Evolutionary conservation across 2,888 invertebrate species (phyloP), one percentile per base, ranked within the genome.

Genomic region (Syrphus vitripennis): DNA sequence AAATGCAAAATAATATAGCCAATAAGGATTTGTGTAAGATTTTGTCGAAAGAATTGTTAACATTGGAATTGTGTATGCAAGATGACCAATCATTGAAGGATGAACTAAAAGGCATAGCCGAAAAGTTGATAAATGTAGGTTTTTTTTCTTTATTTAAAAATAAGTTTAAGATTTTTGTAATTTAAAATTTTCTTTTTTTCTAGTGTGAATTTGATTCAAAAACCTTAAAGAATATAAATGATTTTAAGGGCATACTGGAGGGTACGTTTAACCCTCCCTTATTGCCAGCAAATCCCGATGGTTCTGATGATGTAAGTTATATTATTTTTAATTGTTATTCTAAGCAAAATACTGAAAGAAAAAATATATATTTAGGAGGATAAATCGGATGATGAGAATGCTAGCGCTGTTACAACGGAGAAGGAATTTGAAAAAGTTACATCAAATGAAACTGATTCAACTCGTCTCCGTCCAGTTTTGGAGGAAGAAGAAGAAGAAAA

Each of bases 11-110:
- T 77, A 92, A 90, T 84, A 88, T 90, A 10, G 90, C 90, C 16
- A 92, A 91, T 63, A 92, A 91, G 80, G 92, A 92, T 7, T 88
- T 92, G 71, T 90, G 92, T 34, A 91, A 90, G 34, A 87, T 92
- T 9, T 71, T 93, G 53, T 89, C 91, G n/a, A 93, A 91, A 78
- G 92, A 92, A 71, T 61, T 92, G 10, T 75, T 89, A 24, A 88
- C 89, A 3, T 78, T 92, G 1, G 89, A 91, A 72, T 84, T 92
- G 3, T 89, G 90, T 53, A 87, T 91, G 1, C 42, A 61, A 0
- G 90, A 91, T 24, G 89, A 89, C 69, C 42, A 87, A 9, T 78
- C 89, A 0, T 40, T 91, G 0, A 90, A 90, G 72, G 87, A 88
- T 2, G 90, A 92, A 61, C 88, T 92, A 88, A 89, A 88, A 3